A percentile compares a stretch with the other conserved stretches of the same genome.
Evolutionary conservation across 2,888 invertebrate genomes (phyloP).

Genomic region (Heliconius aoede): DNA sequence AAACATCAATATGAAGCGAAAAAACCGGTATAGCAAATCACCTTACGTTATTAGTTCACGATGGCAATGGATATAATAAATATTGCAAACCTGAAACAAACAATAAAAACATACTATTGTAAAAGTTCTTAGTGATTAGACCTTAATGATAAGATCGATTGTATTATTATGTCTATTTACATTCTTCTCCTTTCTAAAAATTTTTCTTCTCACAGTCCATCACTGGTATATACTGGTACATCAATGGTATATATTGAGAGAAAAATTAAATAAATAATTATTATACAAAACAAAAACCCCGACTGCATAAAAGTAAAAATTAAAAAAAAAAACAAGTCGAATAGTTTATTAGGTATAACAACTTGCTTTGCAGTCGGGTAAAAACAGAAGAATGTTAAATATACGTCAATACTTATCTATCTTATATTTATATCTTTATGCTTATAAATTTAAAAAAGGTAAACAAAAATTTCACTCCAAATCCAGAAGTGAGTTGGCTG

Average conservation of each 20-base stretch:
- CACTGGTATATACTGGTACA: too few relatives aligned
- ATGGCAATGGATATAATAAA: neutral
- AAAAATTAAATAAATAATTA: too few relatives aligned
- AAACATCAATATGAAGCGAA: conserved; percentile 4
- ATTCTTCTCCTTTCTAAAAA: neutral
- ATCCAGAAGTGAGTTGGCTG: neutral
- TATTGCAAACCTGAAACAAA: neutral
- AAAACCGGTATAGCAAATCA: conserved; percentile 12
- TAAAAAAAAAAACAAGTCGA: too few relatives aligned
- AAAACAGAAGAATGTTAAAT: neutral
- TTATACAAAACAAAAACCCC: too few relatives aligned
- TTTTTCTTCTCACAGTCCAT: too few relatives aligned
- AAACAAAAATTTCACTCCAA: conserved; percentile 17
- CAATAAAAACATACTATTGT: neutral
- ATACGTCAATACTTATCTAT: neutral
- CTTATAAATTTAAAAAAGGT: neutral
- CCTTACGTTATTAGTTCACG: conserved; percentile 9
- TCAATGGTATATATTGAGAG: too few relatives aligned
- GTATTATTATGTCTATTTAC: neutral
- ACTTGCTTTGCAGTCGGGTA: neutral
- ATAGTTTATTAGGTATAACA: neutral
- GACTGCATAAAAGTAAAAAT: too few relatives aligned
- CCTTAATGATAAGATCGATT: neutral
- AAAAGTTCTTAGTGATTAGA: neutral
- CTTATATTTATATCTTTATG: too few relatives aligned